Conservation (phyloP, 2,113 vertebrate genomes). For the Noctilio leporinus region DNA sequence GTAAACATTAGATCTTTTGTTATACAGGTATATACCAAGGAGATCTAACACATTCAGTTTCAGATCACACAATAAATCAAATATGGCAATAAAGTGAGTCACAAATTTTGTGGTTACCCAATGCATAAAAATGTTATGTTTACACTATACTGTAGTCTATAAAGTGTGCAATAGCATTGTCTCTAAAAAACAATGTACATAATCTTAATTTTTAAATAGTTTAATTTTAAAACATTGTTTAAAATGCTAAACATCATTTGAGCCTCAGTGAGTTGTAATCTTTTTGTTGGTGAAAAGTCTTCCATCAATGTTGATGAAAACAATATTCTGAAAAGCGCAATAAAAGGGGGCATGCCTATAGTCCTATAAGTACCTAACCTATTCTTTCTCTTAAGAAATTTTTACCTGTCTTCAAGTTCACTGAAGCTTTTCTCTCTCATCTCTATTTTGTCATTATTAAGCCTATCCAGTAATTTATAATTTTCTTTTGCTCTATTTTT, state of each 20-base stretch:
- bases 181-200: not conserved
- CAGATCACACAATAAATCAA: not conserved
- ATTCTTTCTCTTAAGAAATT: not conserved
- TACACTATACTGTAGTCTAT: not conserved
- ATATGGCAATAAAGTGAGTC: not conserved
- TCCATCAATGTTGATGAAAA: not conserved
- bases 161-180: not conserved
- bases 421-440: not conserved
- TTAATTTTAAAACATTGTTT: no score
- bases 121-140: not conserved
- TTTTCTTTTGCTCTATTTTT: slow-evolving; percentile 17
- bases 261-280: not conserved
- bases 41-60: not conserved
- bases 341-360: not conserved
- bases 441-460: not conserved
- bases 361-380: not conserved
- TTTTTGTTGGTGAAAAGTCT: not conserved
- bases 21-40: not conserved
- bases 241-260: not conserved
- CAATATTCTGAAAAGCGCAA: not conserved
- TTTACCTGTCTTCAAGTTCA: slow-evolving; percentile 5
- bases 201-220: not conserved
- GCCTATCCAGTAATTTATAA: not conserved
- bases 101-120: not conserved
- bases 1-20: not conserved